Evolutionary conservation across 2,888 invertebrate genomes (phyloP).

Genomic region (Yponomeuta malinellus): DNA sequence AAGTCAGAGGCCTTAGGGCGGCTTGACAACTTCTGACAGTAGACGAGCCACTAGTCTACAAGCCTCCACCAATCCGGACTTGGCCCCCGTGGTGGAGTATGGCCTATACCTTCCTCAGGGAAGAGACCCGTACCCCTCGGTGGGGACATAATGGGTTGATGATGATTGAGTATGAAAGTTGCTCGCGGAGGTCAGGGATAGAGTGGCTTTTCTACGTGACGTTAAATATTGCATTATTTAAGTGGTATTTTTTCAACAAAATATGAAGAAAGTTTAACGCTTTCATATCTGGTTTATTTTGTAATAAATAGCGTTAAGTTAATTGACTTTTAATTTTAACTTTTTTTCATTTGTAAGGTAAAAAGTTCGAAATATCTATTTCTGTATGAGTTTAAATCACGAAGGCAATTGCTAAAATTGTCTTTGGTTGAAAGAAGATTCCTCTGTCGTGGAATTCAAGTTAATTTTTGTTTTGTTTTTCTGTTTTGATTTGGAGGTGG

Average conservation of each 20-base stretch:
- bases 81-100: no score
- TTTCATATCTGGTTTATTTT: conserved; percentile 43
- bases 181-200: background rate
- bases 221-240: background rate
- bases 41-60: no score
- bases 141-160: no score
- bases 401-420: conserved; percentile 69
- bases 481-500: conserved; percentile 46
- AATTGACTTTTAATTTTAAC: conserved; percentile 69
- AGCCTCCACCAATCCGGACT: no score
- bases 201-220: background rate
- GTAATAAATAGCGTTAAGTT: conserved; percentile 74
- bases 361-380: conserved; percentile 63
- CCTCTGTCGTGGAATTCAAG: conserved; percentile 69
- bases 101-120: no score
- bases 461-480: conserved; percentile 72
- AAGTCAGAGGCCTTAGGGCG: no score
- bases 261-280: background rate
- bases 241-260: background rate
- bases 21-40: no score
- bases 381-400: conserved; percentile 45
- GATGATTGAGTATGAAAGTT: background rate
- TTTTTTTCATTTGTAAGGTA: conserved; percentile 73
- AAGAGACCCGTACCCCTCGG: no score
- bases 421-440: conserved; percentile 62